Conservation (phyloP, 2,888 invertebrate species). For the Drosophila villosipedis region DNA sequence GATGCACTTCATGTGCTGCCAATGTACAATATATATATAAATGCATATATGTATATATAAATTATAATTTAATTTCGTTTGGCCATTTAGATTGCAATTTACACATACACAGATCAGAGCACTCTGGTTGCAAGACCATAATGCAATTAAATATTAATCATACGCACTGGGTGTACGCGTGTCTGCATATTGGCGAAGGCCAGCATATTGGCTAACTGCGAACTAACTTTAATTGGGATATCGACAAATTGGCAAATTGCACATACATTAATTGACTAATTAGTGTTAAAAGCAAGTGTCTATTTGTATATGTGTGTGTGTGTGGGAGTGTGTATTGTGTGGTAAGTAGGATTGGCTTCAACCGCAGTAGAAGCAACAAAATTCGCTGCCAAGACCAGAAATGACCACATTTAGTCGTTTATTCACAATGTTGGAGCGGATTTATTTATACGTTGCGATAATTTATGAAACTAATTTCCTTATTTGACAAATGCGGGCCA, state of each 20-base stretch:
- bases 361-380: background rate
- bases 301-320: constrained; percentile 15
- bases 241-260: constrained; percentile 71
- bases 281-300: constrained; percentile 67
- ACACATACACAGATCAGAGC: constrained; percentile 11
- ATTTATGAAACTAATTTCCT: constrained; percentile 65
- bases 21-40: background rate
- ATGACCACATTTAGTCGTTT: constrained; percentile 18
- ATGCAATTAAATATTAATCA: constrained; percentile 78
- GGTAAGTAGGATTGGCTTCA: background rate
- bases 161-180: constrained; percentile 50
- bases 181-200: constrained; percentile 10
- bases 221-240: constrained; percentile 40
- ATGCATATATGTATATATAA: constrained; percentile 15
- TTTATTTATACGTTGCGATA: constrained; percentile 17
- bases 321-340: background rate
- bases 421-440: constrained; percentile 11
- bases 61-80: constrained; percentile 67
- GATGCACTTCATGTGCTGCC: constrained; percentile 37
- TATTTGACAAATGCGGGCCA: constrained; percentile 49
- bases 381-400: constrained; percentile 37
- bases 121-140: constrained; percentile 53
- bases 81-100: constrained; percentile 44
- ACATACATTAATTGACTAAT: constrained; percentile 67
- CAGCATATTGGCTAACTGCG: constrained; percentile 35